Evolutionary conservation across 1,140 invertebrate species (phyloP).

Genomic region (Nasonia longicornis): DNA sequence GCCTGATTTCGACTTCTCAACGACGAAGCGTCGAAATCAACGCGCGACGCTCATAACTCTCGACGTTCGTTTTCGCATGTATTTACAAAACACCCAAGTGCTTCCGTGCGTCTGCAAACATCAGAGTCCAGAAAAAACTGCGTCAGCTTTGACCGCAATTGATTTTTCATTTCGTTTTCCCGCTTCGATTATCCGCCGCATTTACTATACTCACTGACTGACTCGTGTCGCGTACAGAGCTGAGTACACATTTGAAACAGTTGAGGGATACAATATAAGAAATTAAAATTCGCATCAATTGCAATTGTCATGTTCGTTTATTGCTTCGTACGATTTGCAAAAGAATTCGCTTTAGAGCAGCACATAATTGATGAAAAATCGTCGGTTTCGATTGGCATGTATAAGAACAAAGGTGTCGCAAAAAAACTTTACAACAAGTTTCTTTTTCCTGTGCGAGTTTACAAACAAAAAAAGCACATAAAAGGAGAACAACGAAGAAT

Average conservation of each 20-base stretch:
- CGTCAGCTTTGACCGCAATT: not conserved
- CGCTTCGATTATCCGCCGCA: not conserved
- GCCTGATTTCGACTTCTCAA: not conserved
- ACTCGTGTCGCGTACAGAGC: not conserved
- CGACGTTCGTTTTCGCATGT: not conserved
- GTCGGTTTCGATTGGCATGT: too few relatives aligned
- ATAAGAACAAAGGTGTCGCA: not conserved
- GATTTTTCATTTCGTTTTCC: constrained; percentile 2
- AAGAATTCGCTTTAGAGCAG: not conserved
- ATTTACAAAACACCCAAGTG: constrained; percentile 23
- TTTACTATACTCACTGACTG: not conserved
- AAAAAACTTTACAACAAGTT: constrained; percentile 38
- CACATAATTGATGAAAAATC: not conserved
- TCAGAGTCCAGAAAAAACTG: not conserved
- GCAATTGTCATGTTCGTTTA: not conserved
- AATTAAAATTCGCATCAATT: not conserved
- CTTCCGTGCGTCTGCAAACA: not conserved
- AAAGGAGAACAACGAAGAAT: not conserved
- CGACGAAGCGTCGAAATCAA: not conserved
- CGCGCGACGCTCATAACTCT: not conserved
- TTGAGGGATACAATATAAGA: not conserved
- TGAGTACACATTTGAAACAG: constrained; percentile 22
- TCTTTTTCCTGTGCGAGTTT: not conserved
- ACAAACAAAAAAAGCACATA: not conserved
- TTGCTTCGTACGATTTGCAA: not conserved